A percentile compares a stretch with the other conserved stretches of the same genome.
Conservation (phyloP, 92 coral and sea anemone genomes). For the Virgularia gustaviana region DNA sequence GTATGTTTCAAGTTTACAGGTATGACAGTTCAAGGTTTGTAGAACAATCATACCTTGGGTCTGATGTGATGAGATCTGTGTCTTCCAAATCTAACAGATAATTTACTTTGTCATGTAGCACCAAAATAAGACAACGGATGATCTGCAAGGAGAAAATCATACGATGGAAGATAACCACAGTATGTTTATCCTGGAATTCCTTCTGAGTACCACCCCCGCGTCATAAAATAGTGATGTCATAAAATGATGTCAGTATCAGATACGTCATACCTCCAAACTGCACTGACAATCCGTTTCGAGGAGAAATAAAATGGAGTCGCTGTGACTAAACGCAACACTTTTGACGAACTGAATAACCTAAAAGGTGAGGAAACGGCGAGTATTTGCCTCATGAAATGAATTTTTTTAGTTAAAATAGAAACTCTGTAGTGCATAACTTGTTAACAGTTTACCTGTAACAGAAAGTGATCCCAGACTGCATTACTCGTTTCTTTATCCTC, state of each 20-base stretch:
- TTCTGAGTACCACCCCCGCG: too few relatives aligned
- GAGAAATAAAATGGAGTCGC: conserved; percentile 55
- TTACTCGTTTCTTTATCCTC: conserved; percentile 39
- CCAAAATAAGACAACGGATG: conserved; percentile 66
- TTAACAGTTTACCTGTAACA: conserved; percentile 18
- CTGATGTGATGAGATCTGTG: conserved; percentile 28
- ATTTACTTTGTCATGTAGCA: conserved; percentile 64
- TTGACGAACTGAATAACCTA: conserved; percentile 57
- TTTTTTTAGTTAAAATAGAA: too few relatives aligned
- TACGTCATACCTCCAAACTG: conserved; percentile 63
- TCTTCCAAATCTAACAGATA: conserved; percentile 46
- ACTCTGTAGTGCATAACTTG: too few relatives aligned
- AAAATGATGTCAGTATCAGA: not conserved
- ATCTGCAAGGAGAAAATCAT: conserved; percentile 51
- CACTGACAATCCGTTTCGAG: conserved; percentile 81
- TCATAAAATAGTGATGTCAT: not conserved
- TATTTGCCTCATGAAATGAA: not conserved
- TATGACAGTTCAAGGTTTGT: not conserved
- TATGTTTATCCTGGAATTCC: too few relatives aligned
- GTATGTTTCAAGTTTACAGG: not conserved
- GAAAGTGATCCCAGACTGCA: not conserved
- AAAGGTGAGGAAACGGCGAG: not conserved
- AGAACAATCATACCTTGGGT: not conserved
- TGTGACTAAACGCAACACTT: conserved; percentile 47
- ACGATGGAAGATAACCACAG: too few relatives aligned